These are phyloP conservation scores for Exocentrus adspersus DNA, from an alignment of 2,888 invertebrate genomes.

Conservation along the genomic window DNA sequence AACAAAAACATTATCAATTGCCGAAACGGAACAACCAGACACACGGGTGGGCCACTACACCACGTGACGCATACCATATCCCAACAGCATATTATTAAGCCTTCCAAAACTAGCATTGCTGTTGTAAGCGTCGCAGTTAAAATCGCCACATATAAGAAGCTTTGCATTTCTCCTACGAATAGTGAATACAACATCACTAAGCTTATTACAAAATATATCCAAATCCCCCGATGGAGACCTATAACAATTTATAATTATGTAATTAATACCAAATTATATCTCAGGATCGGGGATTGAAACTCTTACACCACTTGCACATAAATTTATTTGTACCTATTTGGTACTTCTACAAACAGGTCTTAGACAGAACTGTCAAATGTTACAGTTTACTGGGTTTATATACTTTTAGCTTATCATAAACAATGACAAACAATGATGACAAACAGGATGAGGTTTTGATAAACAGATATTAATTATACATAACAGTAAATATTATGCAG, in stretches of 20 bases:
- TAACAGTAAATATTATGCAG: too few species aligned
- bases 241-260: neutral
- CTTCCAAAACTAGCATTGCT: neutral
- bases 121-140: neutral
- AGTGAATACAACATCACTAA: neutral
- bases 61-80: conserved; percentile 1
- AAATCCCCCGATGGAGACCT: neutral
- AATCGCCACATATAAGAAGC: neutral
- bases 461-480: too few species aligned
- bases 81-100: neutral
- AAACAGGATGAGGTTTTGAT: too few species aligned
- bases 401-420: too few species aligned
- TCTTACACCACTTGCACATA: too few species aligned
- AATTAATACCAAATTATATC: too few species aligned
- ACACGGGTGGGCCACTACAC: neutral
- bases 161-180: neutral
- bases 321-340: too few species aligned
- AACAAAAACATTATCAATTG: conserved; percentile 13
- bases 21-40: neutral
- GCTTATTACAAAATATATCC: neutral
- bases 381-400: too few species aligned
- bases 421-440: too few species aligned
- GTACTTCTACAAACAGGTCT: too few species aligned
- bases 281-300: too few species aligned
- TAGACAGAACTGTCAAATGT: too few species aligned